These are phyloP conservation scores for Porites lobata DNA, from an alignment of 92 coral and sea anemone genomes.

Conservation along the genomic window DNA sequence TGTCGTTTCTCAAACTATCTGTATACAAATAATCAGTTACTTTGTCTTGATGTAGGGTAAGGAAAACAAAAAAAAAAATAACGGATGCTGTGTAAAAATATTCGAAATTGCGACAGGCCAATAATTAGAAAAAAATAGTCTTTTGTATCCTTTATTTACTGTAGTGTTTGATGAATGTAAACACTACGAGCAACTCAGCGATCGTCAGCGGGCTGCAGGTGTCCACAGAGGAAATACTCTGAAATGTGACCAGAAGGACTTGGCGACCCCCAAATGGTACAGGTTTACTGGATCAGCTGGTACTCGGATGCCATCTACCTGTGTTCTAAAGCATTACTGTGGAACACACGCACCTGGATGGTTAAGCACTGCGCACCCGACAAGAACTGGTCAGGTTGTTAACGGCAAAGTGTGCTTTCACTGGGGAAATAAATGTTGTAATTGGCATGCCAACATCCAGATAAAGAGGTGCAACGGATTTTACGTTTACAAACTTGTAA, in stretches of 20 bases:
- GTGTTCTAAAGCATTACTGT: constrained; percentile 20
- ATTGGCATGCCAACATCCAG: constrained; percentile 55
- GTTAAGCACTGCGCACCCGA: constrained; percentile 67
- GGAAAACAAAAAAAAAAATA: no score
- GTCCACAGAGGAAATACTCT: constrained; percentile 36
- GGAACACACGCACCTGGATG: constrained; percentile 60
- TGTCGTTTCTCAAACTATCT: no score
- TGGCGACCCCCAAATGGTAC: constrained; percentile 21
- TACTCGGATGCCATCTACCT: constrained; percentile 26
- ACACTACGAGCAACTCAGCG: constrained; percentile 12
- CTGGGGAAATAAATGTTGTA: constrained; percentile 56
- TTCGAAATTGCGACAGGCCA: no score
- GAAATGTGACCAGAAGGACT: constrained; percentile 35
- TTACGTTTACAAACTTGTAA: constrained; percentile 59
- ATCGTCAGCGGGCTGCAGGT: constrained; percentile 51
- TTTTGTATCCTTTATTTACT: no score
- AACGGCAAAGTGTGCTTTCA: constrained; percentile 71
- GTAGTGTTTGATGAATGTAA: constrained; percentile 13
- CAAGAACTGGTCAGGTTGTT: constrained; percentile 35
- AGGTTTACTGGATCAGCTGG: constrained; percentile 52
- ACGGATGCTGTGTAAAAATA: no score
- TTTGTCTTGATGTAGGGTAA: no score
- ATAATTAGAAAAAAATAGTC: no score
- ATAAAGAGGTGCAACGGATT: constrained; percentile 65
- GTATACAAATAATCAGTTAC: no score